These are phyloP conservation scores for Mormyrus hasselquistii DNA, from an alignment of 2,797 vertebrate species.

Conservation along the genomic window DNA sequence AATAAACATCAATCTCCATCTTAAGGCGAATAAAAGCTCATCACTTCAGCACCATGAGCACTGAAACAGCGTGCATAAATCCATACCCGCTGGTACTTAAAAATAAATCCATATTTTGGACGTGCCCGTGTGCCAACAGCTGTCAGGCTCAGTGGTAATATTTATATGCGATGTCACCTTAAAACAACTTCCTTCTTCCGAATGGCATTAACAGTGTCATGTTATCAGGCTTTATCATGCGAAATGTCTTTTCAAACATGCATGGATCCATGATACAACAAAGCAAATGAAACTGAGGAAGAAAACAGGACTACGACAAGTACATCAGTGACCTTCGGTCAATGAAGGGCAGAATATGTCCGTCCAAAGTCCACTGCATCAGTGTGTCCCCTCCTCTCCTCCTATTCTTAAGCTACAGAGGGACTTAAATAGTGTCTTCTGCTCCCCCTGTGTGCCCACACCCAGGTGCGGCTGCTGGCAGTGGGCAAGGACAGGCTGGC, in stretches of 20 bases:
- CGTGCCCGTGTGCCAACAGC: conserved; percentile 1
- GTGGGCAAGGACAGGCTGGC: background rate
- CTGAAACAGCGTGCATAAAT: conserved; percentile 20
- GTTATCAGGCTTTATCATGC: background rate
- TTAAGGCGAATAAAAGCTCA: conserved; percentile 30
- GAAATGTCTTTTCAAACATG: background rate
- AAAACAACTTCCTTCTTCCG: background rate
- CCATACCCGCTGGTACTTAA: conserved; percentile 28
- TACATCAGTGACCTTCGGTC: background rate
- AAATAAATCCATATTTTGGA: conserved; percentile 22
- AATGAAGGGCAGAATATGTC: background rate
- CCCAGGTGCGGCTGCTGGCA: background rate
- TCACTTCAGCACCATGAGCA: conserved; percentile 26
- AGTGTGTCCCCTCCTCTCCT: background rate
- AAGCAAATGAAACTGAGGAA: background rate
- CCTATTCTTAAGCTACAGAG: background rate
- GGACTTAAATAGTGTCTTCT: background rate
- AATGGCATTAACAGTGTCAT: background rate
- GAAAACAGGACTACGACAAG: background rate
- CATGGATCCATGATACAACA: background rate
- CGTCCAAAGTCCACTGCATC: background rate
- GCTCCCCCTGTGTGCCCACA: background rate
- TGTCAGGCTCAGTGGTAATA: background rate
- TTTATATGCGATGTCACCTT: conserved; percentile 5
- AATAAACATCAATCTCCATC: background rate